A percentile compares a stretch with the other conserved stretches of the same genome.
Evolutionary conservation across 2,797 vertebrate species (phyloP).

Genomic region (Thunnus albacares): DNA sequence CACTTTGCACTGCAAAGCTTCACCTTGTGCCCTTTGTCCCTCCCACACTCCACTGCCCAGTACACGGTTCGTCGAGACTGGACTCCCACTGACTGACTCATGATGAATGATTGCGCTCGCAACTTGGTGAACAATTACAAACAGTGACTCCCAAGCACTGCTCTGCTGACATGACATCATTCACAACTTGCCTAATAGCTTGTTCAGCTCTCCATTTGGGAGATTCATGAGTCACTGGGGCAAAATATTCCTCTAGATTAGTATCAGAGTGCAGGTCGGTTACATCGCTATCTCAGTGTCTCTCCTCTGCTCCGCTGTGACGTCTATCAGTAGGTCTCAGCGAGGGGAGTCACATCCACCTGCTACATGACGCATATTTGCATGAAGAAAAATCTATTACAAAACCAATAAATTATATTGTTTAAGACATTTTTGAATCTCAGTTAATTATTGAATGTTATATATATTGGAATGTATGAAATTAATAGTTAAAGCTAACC

Average conservation of each 20-base stretch:
- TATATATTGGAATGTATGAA: too few relatives aligned
- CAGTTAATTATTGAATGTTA: too few relatives aligned
- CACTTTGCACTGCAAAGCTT: background rate
- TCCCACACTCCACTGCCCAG: background rate
- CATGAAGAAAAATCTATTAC: too few relatives aligned
- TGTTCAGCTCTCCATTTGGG: conserved; percentile 37
- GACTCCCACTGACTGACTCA: background rate
- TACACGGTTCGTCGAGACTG: background rate
- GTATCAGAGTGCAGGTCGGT: too few relatives aligned
- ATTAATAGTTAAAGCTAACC: too few relatives aligned
- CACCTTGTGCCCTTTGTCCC: background rate
- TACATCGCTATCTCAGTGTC: too few relatives aligned
- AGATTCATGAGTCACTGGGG: conserved; percentile 52
- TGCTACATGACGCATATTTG: too few relatives aligned
- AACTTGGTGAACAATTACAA: conserved; percentile 39
- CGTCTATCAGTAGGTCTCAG: too few relatives aligned
- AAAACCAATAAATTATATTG: too few relatives aligned
- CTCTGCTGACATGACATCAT: conserved; percentile 42
- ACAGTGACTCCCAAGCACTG: background rate
- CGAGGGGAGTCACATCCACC: too few relatives aligned
- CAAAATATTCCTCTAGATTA: conserved; percentile 29
- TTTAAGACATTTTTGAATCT: too few relatives aligned
- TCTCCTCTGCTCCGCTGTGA: too few relatives aligned
- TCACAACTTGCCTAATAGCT: conserved; percentile 50
- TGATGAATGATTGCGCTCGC: conserved; percentile 21